Evolutionary conservation across 2,113 vertebrate genomes (phyloP).

Genomic region (Coptodon rendalli): DNA sequence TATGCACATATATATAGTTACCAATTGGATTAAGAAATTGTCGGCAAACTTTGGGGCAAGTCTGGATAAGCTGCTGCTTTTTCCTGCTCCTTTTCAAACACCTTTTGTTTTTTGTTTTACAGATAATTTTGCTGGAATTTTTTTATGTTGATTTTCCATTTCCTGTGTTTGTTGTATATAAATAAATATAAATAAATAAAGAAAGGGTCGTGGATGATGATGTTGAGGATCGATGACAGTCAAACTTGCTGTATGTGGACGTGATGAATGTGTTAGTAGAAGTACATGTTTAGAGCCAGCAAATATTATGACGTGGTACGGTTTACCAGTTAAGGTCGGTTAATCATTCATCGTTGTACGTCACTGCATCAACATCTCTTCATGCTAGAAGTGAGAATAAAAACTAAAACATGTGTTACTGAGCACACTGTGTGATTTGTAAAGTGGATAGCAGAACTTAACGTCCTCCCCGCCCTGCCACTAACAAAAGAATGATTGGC

Average conservation of each 20-base stretch:
- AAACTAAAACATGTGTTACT: not conserved
- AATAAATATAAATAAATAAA: fast-evolving
- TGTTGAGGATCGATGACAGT: not conserved
- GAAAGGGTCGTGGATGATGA: not conserved
- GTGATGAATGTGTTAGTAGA: not conserved
- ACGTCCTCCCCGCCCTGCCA: not conserved
- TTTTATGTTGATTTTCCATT: not conserved
- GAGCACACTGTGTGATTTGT: not conserved
- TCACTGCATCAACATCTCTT: not conserved
- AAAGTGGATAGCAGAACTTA: not conserved
- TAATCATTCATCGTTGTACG: not conserved
- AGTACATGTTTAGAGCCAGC: fast-evolving
- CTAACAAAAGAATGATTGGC: not conserved
- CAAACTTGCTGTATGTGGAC: not conserved
- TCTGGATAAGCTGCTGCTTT: not conserved
- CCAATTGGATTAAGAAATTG: not conserved
- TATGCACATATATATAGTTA: not conserved
- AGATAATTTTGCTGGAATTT: not conserved
- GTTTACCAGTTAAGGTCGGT: not conserved
- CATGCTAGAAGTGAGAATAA: not conserved
- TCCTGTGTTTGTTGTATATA: not conserved
- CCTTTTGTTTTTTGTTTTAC: not conserved
- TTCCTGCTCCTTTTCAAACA: not conserved
- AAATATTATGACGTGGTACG: not conserved
- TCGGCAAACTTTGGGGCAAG: not conserved